Percentiles rank a stretch among this genome's conserved stretches.
Evolutionary conservation across 2,113 vertebrate species (phyloP).

Genomic region (Megaceryle torquata): DNA sequence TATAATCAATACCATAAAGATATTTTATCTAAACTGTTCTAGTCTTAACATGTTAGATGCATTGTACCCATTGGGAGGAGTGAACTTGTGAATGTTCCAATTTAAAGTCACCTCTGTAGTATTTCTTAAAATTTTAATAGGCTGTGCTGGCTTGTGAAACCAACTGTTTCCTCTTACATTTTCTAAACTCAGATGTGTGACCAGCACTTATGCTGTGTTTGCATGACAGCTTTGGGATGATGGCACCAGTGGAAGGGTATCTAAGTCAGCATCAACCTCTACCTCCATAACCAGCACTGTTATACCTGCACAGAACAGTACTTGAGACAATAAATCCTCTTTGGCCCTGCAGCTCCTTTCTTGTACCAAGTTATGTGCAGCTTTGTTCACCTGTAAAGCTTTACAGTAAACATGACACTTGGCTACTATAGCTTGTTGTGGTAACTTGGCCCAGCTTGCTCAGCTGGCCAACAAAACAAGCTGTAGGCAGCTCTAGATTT

Average conservation of each 20-base stretch:
- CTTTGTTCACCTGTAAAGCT: not conserved
- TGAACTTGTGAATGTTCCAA: not conserved
- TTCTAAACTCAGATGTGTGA: not conserved
- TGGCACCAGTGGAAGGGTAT: not conserved
- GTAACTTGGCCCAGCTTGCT: not conserved
- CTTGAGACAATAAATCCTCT: not conserved
- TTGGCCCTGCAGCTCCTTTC: not conserved
- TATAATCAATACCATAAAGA: not conserved
- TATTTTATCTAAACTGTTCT: not conserved
- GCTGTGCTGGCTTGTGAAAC: not conserved
- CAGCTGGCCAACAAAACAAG: not conserved
- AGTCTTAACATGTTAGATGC: not conserved
- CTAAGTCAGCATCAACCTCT: not conserved
- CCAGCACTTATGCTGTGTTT: not conserved
- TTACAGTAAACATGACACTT: not conserved
- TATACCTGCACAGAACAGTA: not conserved
- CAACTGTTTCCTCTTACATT: not conserved
- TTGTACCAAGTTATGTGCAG: rapidly evolving
- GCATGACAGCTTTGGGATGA: not conserved
- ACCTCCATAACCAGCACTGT: not conserved
- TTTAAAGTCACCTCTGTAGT: not conserved
- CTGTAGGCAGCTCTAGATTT: not conserved
- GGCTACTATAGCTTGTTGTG: not conserved
- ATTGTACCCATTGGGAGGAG: not conserved
- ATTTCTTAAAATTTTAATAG: not conserved